phyloP scores from a whole-genome alignment of 1,140 invertebrate species.

The Drosophila gunungcola region DNA sequence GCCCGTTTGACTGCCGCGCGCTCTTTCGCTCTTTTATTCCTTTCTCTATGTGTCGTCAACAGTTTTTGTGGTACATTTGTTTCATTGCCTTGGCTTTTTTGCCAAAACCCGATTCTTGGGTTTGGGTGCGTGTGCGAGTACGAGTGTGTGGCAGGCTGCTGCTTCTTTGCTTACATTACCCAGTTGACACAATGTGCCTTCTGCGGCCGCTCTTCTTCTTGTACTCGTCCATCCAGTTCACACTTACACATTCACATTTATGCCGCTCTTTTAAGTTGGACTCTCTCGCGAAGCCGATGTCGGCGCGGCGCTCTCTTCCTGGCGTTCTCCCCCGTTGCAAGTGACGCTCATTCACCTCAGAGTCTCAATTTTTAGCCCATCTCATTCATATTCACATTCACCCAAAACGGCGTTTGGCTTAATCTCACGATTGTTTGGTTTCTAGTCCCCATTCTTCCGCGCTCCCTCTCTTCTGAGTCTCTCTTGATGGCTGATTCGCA shows the following conservation, averaged over 20 bases:
- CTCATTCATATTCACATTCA: constrained; percentile 84
- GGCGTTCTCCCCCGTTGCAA: constrained; percentile 55
- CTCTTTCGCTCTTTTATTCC: constrained; percentile 30
- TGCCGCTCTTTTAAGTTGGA: constrained; percentile 30
- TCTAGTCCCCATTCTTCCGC: constrained; percentile 52
- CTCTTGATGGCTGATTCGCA: constrained; percentile 70
- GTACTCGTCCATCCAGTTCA: constrained; percentile 80
- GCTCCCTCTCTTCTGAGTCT: constrained; percentile 66
- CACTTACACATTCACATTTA: constrained; percentile 53
- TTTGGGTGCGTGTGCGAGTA: constrained; percentile 8
- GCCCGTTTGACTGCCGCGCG: constrained; percentile 10
- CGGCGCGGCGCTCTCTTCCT: constrained; percentile 31
- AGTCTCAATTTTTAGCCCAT: constrained; percentile 65
- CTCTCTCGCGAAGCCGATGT: constrained; percentile 51
- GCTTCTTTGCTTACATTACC: constrained; percentile 78
- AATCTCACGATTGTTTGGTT: constrained; percentile 83
- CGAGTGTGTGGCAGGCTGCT: constrained; percentile 64
- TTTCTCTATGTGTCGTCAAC: constrained; percentile 71
- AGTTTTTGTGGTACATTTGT: constrained; percentile 83
- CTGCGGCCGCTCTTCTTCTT: constrained; percentile 58
- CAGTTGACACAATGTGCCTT: constrained; percentile 74
- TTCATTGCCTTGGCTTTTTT: constrained; percentile 79
- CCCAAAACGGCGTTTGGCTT: constrained; percentile 83
- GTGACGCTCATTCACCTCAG: constrained; percentile 79
- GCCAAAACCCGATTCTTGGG: constrained; percentile 20